Percentiles rank a stretch among this genome's conserved stretches.
Conservation (phyloP, 2,888 invertebrate species). For the Ligdia adustata region DNA sequence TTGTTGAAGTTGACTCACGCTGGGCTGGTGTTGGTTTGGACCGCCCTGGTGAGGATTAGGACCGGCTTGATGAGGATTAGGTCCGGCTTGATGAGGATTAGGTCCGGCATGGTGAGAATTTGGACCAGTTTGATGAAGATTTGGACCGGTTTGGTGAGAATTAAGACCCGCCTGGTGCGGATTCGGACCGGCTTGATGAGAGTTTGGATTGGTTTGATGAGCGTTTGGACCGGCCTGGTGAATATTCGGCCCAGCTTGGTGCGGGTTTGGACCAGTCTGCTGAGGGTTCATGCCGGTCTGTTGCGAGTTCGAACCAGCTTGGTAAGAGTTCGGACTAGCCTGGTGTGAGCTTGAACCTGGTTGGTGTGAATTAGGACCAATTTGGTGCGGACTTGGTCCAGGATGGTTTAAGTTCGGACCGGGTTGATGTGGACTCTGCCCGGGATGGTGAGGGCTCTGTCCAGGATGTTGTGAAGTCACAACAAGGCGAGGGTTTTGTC, state of each 20-base stretch:
- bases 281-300: not conserved
- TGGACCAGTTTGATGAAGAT: not conserved
- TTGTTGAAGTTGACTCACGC: too few relatives aligned
- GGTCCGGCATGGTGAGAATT: conserved; percentile 1
- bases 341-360: not conserved
- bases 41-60: not conserved
- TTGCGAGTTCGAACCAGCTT: not conserved
- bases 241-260: not conserved
- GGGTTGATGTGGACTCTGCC: not conserved
- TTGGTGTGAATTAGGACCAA: not conserved
- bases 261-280: not conserved
- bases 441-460: not conserved
- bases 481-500: too few relatives aligned
- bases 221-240: not conserved
- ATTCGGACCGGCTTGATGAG: not conserved
- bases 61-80: not conserved
- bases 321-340: not conserved
- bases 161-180: not conserved
- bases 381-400: not conserved
- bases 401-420: not conserved
- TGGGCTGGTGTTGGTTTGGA: not conserved
- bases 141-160: not conserved
- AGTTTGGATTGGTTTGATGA: not conserved
- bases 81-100: conserved; percentile 1
- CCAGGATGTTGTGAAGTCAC: not conserved